These are phyloP conservation scores for Thera obeliscata DNA, from an alignment of 2,888 invertebrate species.

Conservation along the genomic window DNA sequence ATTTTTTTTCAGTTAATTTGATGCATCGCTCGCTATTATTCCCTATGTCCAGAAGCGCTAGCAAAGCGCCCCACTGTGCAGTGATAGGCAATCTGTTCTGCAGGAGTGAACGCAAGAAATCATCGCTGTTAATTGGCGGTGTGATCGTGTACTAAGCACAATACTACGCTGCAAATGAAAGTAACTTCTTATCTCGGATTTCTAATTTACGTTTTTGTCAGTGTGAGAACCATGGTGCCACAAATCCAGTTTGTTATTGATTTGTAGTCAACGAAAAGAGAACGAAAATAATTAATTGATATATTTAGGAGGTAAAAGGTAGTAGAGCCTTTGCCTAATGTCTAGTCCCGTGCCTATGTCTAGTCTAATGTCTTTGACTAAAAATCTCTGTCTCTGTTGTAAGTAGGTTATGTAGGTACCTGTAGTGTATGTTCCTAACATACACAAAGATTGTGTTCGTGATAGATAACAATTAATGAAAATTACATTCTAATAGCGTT, in stretches of 20 bases:
- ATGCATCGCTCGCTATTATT: background rate
- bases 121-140: conserved; percentile 51
- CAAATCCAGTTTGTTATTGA: background rate
- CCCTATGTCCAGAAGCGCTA: conserved; percentile 30
- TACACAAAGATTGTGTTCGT: conserved; percentile 17
- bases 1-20: no score
- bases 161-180: conserved; percentile 37
- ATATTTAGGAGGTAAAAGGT: background rate
- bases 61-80: conserved; percentile 49
- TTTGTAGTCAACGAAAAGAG: background rate
- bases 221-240: conserved; percentile 12
- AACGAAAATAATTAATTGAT: background rate
- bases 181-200: conserved; percentile 35
- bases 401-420: conserved; percentile 6
- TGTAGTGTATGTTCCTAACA: background rate
- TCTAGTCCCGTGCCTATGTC: background rate
- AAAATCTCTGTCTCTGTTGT: background rate
- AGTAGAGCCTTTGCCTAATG: background rate
- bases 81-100: conserved; percentile 69
- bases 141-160: conserved; percentile 35
- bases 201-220: conserved; percentile 29
- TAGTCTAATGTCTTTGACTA: background rate
- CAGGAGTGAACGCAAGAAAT: conserved; percentile 74
- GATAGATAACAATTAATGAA: conserved; percentile 29
- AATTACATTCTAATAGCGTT: conserved; percentile 25